Evolutionary conservation across 2,888 invertebrate species (phyloP).

Genomic region (Imbricaverruca yamaguchii): DNA sequence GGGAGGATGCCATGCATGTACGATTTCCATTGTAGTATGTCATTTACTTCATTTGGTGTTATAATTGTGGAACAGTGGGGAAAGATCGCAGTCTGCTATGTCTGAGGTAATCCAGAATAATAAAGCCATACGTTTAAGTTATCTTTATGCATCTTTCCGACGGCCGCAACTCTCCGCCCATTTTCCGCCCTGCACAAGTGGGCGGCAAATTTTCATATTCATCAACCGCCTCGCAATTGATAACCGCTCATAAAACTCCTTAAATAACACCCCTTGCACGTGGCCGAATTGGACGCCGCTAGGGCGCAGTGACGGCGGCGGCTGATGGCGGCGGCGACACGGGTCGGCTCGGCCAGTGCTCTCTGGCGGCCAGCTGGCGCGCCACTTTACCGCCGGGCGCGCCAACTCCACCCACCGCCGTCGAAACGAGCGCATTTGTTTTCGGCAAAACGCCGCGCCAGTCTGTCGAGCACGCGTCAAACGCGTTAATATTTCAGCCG

Average conservation of each 20-base stretch:
- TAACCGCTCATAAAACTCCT: neutral
- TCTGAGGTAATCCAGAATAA: neutral
- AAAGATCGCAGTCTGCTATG: neutral
- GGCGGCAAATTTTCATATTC: neutral
- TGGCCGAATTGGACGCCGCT: too few species aligned
- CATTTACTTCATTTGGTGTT: neutral
- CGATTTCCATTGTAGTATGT: too few species aligned
- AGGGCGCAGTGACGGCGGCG: too few species aligned
- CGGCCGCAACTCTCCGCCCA: neutral
- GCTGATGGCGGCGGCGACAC: too few species aligned
- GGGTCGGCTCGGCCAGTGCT: too few species aligned
- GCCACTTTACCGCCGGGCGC: neutral
- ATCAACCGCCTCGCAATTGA: neutral
- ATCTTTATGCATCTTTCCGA: neutral
- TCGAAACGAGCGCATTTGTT: neutral
- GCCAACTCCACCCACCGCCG: neutral
- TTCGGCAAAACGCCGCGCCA: neutral
- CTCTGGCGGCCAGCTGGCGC: too few species aligned
- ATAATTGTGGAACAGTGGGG: neutral
- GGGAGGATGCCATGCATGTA: too few species aligned
- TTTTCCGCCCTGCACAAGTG: neutral
- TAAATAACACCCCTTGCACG: neutral
- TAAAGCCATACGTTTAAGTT: neutral
- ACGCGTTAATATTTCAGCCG: neutral
- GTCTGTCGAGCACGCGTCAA: conserved; percentile 11